Conservation (phyloP, 2,113 vertebrate genomes). For the Ariopsis seemanni region DNA sequence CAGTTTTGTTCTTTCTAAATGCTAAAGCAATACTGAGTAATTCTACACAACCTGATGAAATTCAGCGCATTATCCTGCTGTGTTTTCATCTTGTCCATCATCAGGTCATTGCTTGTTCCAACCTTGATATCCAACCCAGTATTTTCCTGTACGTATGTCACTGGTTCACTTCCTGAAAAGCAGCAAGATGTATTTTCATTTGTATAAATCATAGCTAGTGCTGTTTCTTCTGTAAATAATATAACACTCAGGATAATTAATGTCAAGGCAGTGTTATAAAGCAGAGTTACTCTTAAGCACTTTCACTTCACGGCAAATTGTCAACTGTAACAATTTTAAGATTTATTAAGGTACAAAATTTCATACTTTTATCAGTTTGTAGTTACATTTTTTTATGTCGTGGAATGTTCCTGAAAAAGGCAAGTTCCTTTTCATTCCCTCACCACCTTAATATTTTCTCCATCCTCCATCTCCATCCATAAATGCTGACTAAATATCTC, state of each 20-base stretch:
- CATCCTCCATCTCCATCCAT: background rate
- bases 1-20: background rate
- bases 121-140: background rate
- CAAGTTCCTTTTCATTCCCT: background rate
- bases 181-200: background rate
- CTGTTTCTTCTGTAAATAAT: background rate
- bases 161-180: background rate
- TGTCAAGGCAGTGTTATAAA: background rate
- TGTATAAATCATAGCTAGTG: background rate
- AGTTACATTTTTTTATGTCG: background rate
- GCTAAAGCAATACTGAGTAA: background rate
- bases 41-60: slow-evolving; percentile 59
- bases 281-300: background rate
- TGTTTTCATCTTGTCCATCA: slow-evolving; percentile 53
- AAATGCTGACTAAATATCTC: background rate
- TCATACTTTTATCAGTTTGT: too few relatives aligned
- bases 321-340: background rate
- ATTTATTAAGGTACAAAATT: background rate
- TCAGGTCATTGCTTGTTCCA: slow-evolving; percentile 12
- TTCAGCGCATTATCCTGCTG: slow-evolving; percentile 54
- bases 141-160: background rate
- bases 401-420: background rate
- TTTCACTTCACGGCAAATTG: background rate
- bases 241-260: background rate
- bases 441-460: background rate